Evolutionary conservation across 2,797 vertebrate genomes (phyloP), one percentile per base, ranked within the genome.

Genomic region (Periophthalmus magnuspinnatus): DNA sequence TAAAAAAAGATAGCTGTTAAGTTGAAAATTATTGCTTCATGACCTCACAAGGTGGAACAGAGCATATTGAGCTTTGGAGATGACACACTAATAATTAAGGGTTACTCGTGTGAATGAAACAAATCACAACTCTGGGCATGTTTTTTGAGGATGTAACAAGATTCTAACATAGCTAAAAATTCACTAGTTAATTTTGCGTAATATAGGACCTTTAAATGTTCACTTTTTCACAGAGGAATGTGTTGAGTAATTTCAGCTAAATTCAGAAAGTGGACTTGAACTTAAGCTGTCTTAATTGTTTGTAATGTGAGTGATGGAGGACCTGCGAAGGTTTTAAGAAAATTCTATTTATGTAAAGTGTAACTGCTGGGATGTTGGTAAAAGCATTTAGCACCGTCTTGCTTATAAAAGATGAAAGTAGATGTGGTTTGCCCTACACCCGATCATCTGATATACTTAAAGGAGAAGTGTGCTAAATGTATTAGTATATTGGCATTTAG

Each of bases 261-360:
- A 70, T 24, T 58, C 65, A 71, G 72, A 74, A 6, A 34, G 68
- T 75, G 54, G 36, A 81, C 80, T 80, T 78, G 58, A 78, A 74
- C 69, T 45, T 8, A 76, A 75, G 41, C 66, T 71, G 68, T 80
- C 75, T 81, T 78, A 70, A 79, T 62, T 50, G 16, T 57, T n/a
- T 22, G 32, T 54, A 33, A 33, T 50, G 22, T 0, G 41, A 33
- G 62, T 7, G 41, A 65, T 10, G 28, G 62, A 3, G 36, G 24
- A n/a, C 67, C 50, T 36, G 48, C 21, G 9, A n/a, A 38, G 32
- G 24, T 54, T 50, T 41, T 32, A 36, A 64, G 19, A 22, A 48
- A 13, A 57, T 33, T 62, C 9, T 41, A 59, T 62, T 62, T 62
- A 38, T 61, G 33, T 61, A 22, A 22, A 22, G 10, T 22, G 14